These are phyloP conservation scores for Beroe ovata DNA, from an alignment of 37 sponge, comb jelly and placozoan genomes.

Conservation along the genomic window DNA sequence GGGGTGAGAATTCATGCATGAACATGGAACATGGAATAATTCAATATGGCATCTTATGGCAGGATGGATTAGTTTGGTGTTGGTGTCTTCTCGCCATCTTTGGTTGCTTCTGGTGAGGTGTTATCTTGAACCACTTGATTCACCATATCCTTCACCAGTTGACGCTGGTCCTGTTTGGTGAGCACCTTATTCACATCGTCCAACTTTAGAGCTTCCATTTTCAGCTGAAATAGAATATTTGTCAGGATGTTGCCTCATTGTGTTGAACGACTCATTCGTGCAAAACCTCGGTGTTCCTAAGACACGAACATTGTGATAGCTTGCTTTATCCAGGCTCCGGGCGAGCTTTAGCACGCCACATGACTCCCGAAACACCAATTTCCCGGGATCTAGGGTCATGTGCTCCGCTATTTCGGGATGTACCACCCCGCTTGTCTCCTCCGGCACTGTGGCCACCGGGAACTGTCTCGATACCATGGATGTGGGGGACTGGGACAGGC, in stretches of 20 bases:
- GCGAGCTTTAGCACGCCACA: constrained; percentile 28
- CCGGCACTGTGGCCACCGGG: neutral
- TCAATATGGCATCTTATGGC: too few species aligned
- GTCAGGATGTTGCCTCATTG: too few species aligned
- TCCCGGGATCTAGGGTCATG: constrained; percentile 54
- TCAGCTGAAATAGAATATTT: neutral
- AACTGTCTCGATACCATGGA: constrained; percentile 10
- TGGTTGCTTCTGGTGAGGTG: constrained; percentile 2
- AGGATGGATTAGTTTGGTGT: too few species aligned
- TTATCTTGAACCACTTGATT: neutral
- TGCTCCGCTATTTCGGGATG: constrained; percentile 59
- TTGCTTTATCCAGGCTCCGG: neutral
- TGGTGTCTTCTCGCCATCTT: neutral
- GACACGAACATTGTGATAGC: neutral
- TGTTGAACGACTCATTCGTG: neutral
- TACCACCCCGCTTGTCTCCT: neutral
- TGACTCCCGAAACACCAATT: neutral
- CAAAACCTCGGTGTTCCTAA: neutral
- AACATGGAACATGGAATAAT: too few species aligned
- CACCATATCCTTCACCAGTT: constrained; percentile 1
- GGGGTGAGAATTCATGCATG: too few species aligned
- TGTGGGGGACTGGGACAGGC: constrained; percentile 25
- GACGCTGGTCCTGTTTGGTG: neutral
- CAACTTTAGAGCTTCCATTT: neutral
- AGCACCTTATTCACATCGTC: neutral